Evolutionary conservation across 2,888 invertebrate species (phyloP), one percentile per base, ranked within the genome.

Genomic region (Euphydryas editha): DNA sequence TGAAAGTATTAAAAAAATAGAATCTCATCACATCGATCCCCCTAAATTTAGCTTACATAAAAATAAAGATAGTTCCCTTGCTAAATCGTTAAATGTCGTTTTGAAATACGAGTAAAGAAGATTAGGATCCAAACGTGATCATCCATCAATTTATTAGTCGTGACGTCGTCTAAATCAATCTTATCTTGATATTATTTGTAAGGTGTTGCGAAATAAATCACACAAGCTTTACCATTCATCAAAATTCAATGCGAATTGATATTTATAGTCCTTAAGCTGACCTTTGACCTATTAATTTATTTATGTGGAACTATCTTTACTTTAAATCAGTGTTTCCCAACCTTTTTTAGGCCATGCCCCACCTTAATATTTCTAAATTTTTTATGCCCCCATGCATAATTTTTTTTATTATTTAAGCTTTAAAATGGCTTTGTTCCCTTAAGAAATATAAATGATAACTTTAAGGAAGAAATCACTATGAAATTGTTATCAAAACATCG

Each of bases 101-200:
- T 51, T 30, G 24, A 51, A 51, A 21, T 49, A 30, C 51, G 51
- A 51, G 24, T 70, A 67, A 74, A 73, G 73, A 74, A 78, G 75
- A 78, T 76, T 75, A 69, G 68, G 74, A 73, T 74, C 74, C 76
- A 64, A 47, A 72, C 65, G 71, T 66, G 65, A 67, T 73, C 78
- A 87, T 88, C 82, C 83, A 87, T 89, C 86, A 88, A 84, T 81
- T 84, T 78, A 78, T 74, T 79, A 76, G 78, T 72, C 75, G 72
- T 65, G 73, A 75, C 77, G 77, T 83, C 81, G 81, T 83, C 79
- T 78, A 82, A 86, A 84, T 86, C 86, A 86, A 87, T 86, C 83
- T 75, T 71, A 78, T 83, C 81, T 81, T 80, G 78, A 74, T 71
- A 70, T 73, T 75, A 80, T 79, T 81, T 71, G 73, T 76, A 77